These are phyloP conservation scores for Eupithecia insigniata DNA, from an alignment of 2,888 invertebrate genomes.

Conservation along the genomic window DNA sequence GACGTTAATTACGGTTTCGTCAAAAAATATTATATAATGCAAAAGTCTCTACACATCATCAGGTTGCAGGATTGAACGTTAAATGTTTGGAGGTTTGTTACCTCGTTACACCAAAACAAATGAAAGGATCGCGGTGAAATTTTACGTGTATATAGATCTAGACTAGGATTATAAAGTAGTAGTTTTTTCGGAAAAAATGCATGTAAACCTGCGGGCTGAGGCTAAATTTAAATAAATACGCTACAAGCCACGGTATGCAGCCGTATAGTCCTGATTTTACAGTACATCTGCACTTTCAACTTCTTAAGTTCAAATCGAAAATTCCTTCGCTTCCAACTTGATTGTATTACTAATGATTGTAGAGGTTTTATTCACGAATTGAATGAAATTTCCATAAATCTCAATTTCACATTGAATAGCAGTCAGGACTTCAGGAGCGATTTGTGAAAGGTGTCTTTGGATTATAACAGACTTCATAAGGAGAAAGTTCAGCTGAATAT, in stretches of 20 bases:
- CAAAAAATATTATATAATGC: too few relatives aligned
- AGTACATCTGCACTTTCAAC: slow-evolving; percentile 49
- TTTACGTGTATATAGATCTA: too few relatives aligned
- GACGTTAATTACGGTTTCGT: too few relatives aligned
- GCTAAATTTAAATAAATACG: not conserved
- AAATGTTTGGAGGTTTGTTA: too few relatives aligned
- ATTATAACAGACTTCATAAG: not conserved
- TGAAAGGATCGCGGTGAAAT: too few relatives aligned
- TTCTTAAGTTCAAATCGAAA: slow-evolving; percentile 58
- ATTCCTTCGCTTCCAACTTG: slow-evolving; percentile 56
- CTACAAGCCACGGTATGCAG: not conserved
- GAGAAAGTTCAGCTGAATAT: too few relatives aligned
- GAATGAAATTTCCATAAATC: slow-evolving; percentile 45
- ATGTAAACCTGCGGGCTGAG: not conserved
- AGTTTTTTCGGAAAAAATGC: not conserved
- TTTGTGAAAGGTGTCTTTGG: not conserved
- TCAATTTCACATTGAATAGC: not conserved
- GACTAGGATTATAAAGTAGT: too few relatives aligned
- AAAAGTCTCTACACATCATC: too few relatives aligned
- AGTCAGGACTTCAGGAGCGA: too few relatives aligned
- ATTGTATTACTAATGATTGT: slow-evolving; percentile 72
- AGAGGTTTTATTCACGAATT: slow-evolving; percentile 65
- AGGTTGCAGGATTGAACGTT: too few relatives aligned
- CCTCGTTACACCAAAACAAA: too few relatives aligned
- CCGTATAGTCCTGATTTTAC: slow-evolving; percentile 13